Evolutionary conservation across 2,797 vertebrate genomes (phyloP).

Genomic region (Sciurus vulgaris): DNA sequence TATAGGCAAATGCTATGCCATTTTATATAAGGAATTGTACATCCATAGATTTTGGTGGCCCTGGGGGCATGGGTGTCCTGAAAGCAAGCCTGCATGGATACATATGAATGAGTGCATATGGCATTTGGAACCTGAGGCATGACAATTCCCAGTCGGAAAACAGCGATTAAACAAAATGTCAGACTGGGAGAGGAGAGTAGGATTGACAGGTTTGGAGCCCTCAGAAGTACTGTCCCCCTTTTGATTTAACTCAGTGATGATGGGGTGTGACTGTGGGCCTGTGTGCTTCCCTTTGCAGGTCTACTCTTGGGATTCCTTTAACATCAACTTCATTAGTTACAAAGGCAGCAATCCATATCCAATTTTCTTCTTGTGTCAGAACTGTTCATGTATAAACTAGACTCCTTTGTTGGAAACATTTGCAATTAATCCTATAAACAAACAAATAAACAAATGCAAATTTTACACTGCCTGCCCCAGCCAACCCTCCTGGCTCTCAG

Average conservation of each 20-base stretch:
- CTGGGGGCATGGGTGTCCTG: neutral
- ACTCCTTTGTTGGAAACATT: constrained; percentile 89
- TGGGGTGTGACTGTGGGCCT: neutral
- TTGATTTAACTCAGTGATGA: constrained; percentile 74
- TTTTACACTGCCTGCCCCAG: constrained; percentile 83
- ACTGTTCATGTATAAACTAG: constrained; percentile 88
- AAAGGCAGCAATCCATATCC: constrained; percentile 91
- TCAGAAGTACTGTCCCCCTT: constrained; percentile 26
- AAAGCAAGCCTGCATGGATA: neutral
- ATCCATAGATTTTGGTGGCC: neutral
- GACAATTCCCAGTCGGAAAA: constrained; percentile 69
- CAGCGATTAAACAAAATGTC: constrained; percentile 70
- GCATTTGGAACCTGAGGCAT: constrained; percentile 72
- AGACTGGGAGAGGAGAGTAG: constrained; percentile 69
- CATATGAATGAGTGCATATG: neutral
- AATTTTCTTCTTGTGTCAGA: constrained; percentile 89
- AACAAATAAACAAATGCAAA: constrained; percentile 87
- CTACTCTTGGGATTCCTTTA: constrained; percentile 85
- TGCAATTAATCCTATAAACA: constrained; percentile 90
- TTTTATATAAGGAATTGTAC: neutral
- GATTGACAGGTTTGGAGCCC: constrained; percentile 77
- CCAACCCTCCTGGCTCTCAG: constrained; percentile 85
- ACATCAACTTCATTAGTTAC: constrained; percentile 90
- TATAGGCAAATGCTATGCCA: neutral
- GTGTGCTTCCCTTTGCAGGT: constrained; percentile 73